phyloP scores from a whole-genome alignment of 2,888 invertebrate genomes.

The Tinea trinotella region DNA sequence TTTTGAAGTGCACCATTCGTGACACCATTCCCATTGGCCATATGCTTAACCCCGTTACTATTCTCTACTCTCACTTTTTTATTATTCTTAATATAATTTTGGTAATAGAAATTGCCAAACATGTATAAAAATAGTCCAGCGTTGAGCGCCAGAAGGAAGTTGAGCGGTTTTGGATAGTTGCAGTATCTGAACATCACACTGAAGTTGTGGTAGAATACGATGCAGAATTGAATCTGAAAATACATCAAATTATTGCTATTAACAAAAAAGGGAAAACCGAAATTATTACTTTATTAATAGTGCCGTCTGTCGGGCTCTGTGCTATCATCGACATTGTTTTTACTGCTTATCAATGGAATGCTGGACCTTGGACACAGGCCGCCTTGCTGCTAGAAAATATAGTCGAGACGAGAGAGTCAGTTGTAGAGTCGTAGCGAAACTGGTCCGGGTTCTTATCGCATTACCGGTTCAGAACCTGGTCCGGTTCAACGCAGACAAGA shows the following conservation, averaged over 20 bases:
- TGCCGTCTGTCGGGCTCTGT: no score
- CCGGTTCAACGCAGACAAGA: no score
- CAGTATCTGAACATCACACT: constrained; percentile 78
- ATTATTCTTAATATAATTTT: constrained; percentile 68
- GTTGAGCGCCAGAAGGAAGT: constrained; percentile 77
- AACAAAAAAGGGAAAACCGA: no score
- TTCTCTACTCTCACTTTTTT: constrained; percentile 19
- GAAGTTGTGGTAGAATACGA: constrained; percentile 80
- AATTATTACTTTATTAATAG: no score
- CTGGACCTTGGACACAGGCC: no score
- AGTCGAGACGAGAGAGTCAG: no score
- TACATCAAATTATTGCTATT: not conserved
- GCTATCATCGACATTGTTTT: no score
- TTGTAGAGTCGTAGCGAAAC: no score
- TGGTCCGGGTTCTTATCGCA: no score
- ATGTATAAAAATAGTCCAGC: constrained; percentile 81
- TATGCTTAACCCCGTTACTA: constrained; percentile 14
- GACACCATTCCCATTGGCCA: constrained; percentile 19
- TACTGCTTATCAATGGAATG: no score
- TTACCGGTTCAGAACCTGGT: no score
- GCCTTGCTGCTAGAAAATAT: no score
- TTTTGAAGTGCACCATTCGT: not conserved
- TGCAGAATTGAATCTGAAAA: constrained; percentile 79
- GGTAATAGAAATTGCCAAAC: constrained; percentile 83
- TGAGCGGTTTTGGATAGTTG: constrained; percentile 79